Evolutionary conservation across 2,113 vertebrate genomes (phyloP).

Genomic region (Oncorhynchus mykiss): DNA sequence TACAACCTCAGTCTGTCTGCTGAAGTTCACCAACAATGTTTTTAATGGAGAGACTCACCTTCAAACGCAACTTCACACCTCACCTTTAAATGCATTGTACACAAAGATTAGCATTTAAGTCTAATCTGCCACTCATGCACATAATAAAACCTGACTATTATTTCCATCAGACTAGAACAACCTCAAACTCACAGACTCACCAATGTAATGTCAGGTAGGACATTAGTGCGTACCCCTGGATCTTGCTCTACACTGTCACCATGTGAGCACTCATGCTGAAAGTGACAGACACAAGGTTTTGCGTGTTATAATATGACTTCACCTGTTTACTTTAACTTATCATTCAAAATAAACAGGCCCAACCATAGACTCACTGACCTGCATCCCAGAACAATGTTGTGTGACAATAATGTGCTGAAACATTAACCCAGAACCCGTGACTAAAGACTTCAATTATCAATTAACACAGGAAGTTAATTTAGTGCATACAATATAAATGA

Average conservation of each 20-base stretch:
- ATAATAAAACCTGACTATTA: background rate
- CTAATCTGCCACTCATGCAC: background rate
- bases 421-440: conserved; percentile 12
- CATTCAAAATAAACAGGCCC: background rate
- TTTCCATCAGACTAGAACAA: too few relatives aligned
- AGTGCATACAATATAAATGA: background rate
- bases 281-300: conserved; percentile 3
- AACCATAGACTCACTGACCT: background rate
- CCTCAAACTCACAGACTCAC: conserved; percentile 22
- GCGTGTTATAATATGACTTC: background rate
- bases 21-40: background rate
- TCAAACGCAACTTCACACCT: too few relatives aligned
- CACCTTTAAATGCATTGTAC: background rate
- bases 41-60: background rate
- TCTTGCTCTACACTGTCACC: conserved; percentile 28
- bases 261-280: conserved; percentile 39
- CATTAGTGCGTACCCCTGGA: conserved; percentile 30
- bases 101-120: conserved; percentile 9
- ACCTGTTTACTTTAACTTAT: background rate
- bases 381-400: background rate
- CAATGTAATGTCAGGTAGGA: conserved; percentile 36
- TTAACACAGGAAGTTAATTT: conserved; percentile 4
- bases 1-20: background rate
- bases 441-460: conserved; percentile 31
- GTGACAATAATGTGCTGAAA: conserved; percentile 19